Evolutionary conservation across 1,140 invertebrate species (phyloP).

Genomic region (Drosophila rufa): DNA sequence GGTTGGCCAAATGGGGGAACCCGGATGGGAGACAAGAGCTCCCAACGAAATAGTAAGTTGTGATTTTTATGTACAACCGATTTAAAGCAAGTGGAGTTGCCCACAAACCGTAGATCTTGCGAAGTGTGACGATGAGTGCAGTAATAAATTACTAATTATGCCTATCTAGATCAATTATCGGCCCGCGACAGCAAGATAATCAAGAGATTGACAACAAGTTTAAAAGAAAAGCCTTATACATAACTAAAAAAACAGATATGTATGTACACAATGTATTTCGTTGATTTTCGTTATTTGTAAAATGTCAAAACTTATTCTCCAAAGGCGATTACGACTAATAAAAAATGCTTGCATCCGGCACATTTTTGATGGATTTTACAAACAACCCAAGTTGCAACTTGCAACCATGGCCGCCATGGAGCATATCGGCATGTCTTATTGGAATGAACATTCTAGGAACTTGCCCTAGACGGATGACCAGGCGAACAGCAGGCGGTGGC

Average conservation of each 20-base stretch:
- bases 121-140: too few species aligned
- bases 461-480: constrained; percentile 80
- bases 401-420: constrained; percentile 2
- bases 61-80: not conserved
- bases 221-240: not conserved
- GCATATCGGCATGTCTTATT: constrained; percentile 49
- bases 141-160: too few species aligned
- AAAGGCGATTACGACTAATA: too few species aligned
- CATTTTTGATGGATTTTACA: not conserved
- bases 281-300: too few species aligned
- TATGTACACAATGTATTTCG: too few species aligned
- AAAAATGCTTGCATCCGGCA: not conserved
- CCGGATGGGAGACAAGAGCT: not conserved
- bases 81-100: too few species aligned
- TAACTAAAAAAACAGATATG: not conserved
- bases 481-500: constrained; percentile 57
- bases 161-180: too few species aligned
- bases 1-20: not conserved
- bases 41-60: not conserved
- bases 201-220: not conserved
- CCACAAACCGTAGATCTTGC: too few species aligned
- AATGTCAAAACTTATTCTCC: too few species aligned
- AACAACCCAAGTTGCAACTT: constrained; percentile 3
- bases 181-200: too few species aligned
- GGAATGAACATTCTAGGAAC: constrained; percentile 85